Percentiles rank a stretch among this genome's conserved stretches.
Conservation (phyloP, 92 coral and sea anemone species). For the Bergia sp. region DNA sequence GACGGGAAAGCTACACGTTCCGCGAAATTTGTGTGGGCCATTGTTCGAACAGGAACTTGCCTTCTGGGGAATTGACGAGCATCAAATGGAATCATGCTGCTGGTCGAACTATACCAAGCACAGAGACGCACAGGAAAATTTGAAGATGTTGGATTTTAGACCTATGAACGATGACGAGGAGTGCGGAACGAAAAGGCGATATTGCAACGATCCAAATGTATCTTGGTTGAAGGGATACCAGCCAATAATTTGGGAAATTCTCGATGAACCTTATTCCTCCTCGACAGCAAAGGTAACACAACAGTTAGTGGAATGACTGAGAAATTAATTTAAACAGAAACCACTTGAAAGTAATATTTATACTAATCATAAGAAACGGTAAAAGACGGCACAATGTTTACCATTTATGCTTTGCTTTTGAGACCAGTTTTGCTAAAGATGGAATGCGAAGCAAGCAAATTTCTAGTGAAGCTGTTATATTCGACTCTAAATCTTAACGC, state of each 20-base stretch:
- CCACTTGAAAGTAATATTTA: neutral
- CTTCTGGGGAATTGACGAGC: constrained; percentile 98
- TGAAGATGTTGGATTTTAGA: constrained; percentile 84
- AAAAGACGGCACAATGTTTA: neutral
- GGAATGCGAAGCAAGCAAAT: neutral
- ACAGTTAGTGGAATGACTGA: neutral
- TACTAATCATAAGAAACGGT: neutral
- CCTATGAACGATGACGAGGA: constrained; percentile 66
- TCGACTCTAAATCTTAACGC: no score
- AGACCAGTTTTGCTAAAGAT: neutral
- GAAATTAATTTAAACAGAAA: constrained; percentile 1
- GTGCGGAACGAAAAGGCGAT: constrained; percentile 32
- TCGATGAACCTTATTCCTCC: constrained; percentile 95
- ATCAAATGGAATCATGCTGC: constrained; percentile 98
- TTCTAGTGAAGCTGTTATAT: no score
- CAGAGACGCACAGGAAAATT: constrained; percentile 93
- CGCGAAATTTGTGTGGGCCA: constrained; percentile 93
- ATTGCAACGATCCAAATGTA: constrained; percentile 65
- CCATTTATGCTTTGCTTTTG: neutral
- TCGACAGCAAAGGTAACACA: constrained; percentile 85
- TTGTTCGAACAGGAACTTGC: constrained; percentile 94
- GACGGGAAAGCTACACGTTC: constrained; percentile 98
- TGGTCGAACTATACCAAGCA: constrained; percentile 97
- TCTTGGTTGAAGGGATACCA: constrained; percentile 92
- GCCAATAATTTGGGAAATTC: constrained; percentile 91